Conservation (phyloP, 1,140 invertebrate species). For the Bacillus rossius region DNA sequence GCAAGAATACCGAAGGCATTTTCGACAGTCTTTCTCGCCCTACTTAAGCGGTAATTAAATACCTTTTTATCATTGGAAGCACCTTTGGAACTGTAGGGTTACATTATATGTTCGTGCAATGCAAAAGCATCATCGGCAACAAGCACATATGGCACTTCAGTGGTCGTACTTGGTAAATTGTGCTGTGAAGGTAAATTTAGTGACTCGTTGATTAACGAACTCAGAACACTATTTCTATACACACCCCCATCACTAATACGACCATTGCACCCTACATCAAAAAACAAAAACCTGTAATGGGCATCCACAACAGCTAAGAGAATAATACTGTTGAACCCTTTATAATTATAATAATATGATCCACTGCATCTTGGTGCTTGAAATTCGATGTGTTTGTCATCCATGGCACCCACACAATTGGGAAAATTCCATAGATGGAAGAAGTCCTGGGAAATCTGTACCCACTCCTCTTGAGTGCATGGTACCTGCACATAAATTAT, state of each 20-base stretch:
- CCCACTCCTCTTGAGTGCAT: too few relatives aligned
- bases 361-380: slow-evolving; percentile 1
- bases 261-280: slow-evolving; percentile 30
- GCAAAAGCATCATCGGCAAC: slow-evolving; percentile 41
- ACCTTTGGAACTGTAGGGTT: slow-evolving; percentile 28
- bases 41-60: slow-evolving; percentile 33
- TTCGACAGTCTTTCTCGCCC: slow-evolving; percentile 33
- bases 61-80: slow-evolving; percentile 19
- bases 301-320: slow-evolving; percentile 31
- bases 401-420: too few relatives aligned
- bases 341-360: slow-evolving; percentile 5
- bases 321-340: slow-evolving; percentile 27
- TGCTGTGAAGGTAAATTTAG: too few relatives aligned
- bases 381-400: neutral
- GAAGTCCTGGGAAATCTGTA: too few relatives aligned
- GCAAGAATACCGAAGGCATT: slow-evolving; percentile 37
- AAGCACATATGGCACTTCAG: slow-evolving; percentile 25
- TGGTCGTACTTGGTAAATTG: neutral
- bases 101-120: slow-evolving; percentile 32
- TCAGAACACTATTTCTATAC: neutral
- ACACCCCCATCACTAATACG: slow-evolving; percentile 19
- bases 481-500: too few relatives aligned
- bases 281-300: slow-evolving; percentile 27
- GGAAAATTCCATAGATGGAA: too few relatives aligned
- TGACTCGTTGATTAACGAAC: too few relatives aligned